phyloP scores from a whole-genome alignment of 2,113 vertebrate genomes.

The Hippocampus abdominalis region DNA sequence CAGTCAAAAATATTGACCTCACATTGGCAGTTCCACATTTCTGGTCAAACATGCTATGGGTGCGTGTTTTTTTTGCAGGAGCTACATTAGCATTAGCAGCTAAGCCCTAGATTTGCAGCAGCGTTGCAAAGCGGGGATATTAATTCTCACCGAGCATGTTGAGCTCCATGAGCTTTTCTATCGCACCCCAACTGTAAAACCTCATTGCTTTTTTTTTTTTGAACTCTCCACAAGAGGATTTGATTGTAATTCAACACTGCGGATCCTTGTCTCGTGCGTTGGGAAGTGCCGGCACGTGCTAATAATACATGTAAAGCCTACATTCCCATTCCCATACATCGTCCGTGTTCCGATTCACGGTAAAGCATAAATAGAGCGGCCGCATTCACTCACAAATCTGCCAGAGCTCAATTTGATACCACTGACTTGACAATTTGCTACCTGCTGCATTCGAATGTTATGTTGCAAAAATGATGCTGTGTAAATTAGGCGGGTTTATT shows the following conservation, averaged over 20 bases:
- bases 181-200: conserved; percentile 14
- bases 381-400: conserved; percentile 26
- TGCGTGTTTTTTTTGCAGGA: background rate
- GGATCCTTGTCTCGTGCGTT: conserved; percentile 35
- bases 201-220: background rate
- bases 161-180: conserved; percentile 27
- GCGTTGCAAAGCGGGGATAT: conserved; percentile 38
- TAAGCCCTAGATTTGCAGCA: conserved; percentile 21
- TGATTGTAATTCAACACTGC: conserved; percentile 43
- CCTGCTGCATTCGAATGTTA: background rate
- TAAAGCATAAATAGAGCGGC: background rate
- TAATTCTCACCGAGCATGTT: conserved; percentile 26
- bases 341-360: conserved; percentile 9
- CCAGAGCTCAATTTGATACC: background rate
- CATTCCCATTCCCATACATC: conserved; percentile 25
- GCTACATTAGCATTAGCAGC: conserved; percentile 7
- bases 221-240: conserved; percentile 33
- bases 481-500: background rate
- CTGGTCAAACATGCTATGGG: background rate
- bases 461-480: background rate
- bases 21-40: too few relatives aligned
- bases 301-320: conserved; percentile 45
- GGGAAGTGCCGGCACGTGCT: conserved; percentile 28
- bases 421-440: background rate
- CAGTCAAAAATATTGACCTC: too few relatives aligned